Conservation (phyloP, 2,113 vertebrate genomes). For the Zootoca vivipara region DNA sequence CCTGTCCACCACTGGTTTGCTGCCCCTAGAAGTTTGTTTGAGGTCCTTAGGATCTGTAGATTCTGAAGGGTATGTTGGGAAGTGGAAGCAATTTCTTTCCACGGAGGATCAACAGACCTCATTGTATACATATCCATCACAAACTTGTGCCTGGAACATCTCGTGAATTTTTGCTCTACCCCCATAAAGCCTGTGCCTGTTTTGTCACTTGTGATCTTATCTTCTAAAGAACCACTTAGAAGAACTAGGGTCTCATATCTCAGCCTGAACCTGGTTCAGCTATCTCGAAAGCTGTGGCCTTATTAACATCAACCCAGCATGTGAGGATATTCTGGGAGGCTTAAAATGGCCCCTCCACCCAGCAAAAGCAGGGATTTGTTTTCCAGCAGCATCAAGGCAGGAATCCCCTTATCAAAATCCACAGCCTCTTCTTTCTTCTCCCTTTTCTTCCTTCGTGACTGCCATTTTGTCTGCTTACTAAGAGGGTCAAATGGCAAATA, state of each 20-base stretch:
- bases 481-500: not conserved
- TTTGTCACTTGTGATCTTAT: not conserved
- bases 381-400: not conserved
- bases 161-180: not conserved
- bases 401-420: not conserved
- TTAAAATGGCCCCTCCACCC: not conserved
- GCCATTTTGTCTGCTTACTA: not conserved
- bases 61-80: too few relatives aligned
- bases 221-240: not conserved
- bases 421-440: not conserved
- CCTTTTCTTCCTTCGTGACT: not conserved
- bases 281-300: not conserved
- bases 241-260: not conserved
- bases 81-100: not conserved
- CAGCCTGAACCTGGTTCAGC: not conserved
- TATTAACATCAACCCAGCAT: not conserved
- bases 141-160: not conserved
- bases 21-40: too few relatives aligned
- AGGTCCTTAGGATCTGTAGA: too few relatives aligned
- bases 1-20: too few relatives aligned
- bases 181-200: not conserved
- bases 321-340: not conserved
- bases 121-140: not conserved
- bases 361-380: not conserved
- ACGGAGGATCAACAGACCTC: not conserved